Evolutionary conservation across 2,113 vertebrate genomes (phyloP), one percentile per base, ranked within the genome.

Genomic region (Chroicocephalus ridibundus): DNA sequence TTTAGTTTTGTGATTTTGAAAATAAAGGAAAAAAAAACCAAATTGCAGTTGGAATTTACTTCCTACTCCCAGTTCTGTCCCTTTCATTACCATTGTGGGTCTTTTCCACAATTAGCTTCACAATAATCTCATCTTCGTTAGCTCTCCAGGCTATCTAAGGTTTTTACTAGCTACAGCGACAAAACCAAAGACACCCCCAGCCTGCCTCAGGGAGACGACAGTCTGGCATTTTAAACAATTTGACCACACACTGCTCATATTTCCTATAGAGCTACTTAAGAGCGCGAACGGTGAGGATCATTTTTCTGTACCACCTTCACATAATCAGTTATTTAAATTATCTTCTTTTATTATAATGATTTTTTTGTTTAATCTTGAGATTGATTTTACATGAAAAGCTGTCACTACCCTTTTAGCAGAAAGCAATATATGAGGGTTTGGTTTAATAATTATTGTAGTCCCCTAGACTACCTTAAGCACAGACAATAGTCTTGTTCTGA

Each of bases 361-460:
- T 88, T 88, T 89, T 86, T 71, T 34, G 81, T 82, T 78, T 83
- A 91, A 95, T 94, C 61, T 91, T 40, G 46, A 93, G 90, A 97
- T 95, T 88, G 96, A 96, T 95, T 96, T 94, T 70, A 82, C 74
- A 61, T 55, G 55, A 93, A 94, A 95, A 68, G 16, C 61, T 74
- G 75, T 65, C 93, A 91, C 51, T 24, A 82, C 13, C 58, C 85
- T 87, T 95, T 91, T 55, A 96, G 87, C 65, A 62, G 85, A 88
- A 96, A 94, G 86, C 69, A 88, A 61, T 80, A 87, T 17, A 66
- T 60, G 65, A 91, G 36, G 72, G 47, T 92, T 97, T 96, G 46
- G 94, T 94, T 96, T 82, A 95, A 96, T 95, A 97, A 97, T 93
- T 95, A 75, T 14, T 88, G 71, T 21, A 49, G 47, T 19, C n/a